phyloP scores from a whole-genome alignment of 2,797 vertebrate species.

The Acropternis orthonyx region DNA sequence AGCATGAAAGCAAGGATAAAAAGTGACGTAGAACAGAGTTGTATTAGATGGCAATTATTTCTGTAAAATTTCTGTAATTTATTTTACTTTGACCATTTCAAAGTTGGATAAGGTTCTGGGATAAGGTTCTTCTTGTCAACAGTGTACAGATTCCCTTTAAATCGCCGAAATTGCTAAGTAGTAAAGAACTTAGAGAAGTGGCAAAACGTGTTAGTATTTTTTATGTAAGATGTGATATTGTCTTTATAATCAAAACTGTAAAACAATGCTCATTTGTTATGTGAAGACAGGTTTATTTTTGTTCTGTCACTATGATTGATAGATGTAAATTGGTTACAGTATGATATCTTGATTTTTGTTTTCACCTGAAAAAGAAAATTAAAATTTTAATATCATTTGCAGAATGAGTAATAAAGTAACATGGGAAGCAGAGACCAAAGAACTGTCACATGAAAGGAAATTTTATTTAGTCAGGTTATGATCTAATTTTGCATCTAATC shows the following conservation, averaged over 20 bases:
- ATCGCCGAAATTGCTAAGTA: neutral
- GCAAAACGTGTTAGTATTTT: neutral
- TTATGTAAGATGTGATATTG: neutral
- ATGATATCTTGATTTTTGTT: constrained; percentile 32
- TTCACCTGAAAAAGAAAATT: constrained; percentile 16
- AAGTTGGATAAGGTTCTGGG: neutral
- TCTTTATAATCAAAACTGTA: neutral
- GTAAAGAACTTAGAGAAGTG: neutral
- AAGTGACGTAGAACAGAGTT: neutral
- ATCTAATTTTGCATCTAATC: constrained; percentile 38
- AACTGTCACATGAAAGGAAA: constrained; percentile 34
- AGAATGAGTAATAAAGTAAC: constrained; percentile 22
- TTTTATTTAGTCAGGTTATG: constrained; percentile 17
- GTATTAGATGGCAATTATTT: neutral
- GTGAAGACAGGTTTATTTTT: constrained; percentile 42
- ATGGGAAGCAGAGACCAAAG: constrained; percentile 16
- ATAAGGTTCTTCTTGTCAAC: neutral
- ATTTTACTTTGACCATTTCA: neutral
- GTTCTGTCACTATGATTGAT: constrained; percentile 14
- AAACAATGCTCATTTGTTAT: constrained; percentile 1
- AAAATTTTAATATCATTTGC: constrained; percentile 54
- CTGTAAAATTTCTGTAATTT: neutral
- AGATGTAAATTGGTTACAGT: constrained; percentile 40
- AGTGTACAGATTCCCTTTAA: neutral
- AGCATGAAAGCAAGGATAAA: neutral